Evolutionary conservation across 2,797 vertebrate species (phyloP).

Genomic region (Dermochelys coriacea): DNA sequence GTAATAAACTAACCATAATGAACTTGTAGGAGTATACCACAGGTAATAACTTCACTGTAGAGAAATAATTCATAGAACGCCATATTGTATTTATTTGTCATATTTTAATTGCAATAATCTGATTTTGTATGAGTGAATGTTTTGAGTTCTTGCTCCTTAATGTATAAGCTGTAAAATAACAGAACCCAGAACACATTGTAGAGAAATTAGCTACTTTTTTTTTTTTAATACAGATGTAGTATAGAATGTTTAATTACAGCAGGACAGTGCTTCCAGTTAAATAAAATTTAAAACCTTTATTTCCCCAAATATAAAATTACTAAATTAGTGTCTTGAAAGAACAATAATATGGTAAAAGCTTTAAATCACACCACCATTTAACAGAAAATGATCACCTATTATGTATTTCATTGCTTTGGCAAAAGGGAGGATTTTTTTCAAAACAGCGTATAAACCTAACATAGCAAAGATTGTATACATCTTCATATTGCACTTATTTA

Average conservation of each 20-base stretch:
- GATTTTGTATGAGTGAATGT: not conserved
- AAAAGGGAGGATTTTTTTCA: slow-evolving; percentile 87
- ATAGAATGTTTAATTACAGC: slow-evolving; percentile 86
- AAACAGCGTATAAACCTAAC: slow-evolving; percentile 92
- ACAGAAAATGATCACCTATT: slow-evolving; percentile 83
- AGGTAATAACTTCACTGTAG: not conserved
- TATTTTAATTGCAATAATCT: not conserved
- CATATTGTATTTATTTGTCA: not conserved
- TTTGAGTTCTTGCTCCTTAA: not conserved
- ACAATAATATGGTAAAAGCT: slow-evolving; percentile 92
- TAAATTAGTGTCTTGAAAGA: slow-evolving; percentile 89
- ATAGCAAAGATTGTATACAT: slow-evolving; percentile 90
- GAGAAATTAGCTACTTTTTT: slow-evolving; percentile 82
- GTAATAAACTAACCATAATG: not conserved
- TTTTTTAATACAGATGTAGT: slow-evolving; percentile 85
- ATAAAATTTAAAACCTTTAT: slow-evolving; percentile 91
- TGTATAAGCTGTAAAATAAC: slow-evolving; percentile 17
- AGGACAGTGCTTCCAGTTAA: slow-evolving; percentile 92
- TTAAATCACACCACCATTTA: slow-evolving; percentile 87
- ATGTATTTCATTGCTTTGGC: slow-evolving; percentile 92
- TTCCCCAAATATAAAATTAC: slow-evolving; percentile 93
- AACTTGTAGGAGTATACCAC: not conserved
- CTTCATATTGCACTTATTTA: slow-evolving; percentile 97
- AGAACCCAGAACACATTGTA: slow-evolving; percentile 65
- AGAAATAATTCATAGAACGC: not conserved